A percentile compares a stretch with the other conserved stretches of the same genome.
Evolutionary conservation across 2,888 invertebrate genomes (phyloP).

Genomic region (Noctua janthe): DNA sequence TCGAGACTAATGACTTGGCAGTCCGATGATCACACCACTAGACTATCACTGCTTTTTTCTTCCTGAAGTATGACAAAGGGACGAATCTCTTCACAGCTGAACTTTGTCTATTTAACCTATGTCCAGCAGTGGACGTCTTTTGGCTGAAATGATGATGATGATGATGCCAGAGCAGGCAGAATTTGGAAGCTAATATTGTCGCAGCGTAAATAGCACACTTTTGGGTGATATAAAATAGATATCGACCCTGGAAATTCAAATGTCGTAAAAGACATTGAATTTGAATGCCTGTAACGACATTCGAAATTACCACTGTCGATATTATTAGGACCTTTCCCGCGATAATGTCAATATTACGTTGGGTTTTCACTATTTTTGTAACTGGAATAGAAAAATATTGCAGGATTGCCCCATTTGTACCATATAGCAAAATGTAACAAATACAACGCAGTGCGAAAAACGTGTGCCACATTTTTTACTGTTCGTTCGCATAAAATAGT

Average conservation of each 20-base stretch:
- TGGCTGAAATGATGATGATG: no score
- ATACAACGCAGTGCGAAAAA: constrained; percentile 28
- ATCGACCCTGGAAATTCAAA: background rate
- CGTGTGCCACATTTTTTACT: constrained; percentile 11
- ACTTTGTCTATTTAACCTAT: background rate
- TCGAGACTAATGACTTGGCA: no score
- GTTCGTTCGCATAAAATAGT: background rate
- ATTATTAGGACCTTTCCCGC: background rate
- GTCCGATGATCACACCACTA: no score
- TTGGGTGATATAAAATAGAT: background rate
- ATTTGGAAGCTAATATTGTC: background rate
- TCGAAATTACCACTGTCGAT: background rate
- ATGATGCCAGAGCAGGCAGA: background rate
- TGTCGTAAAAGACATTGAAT: background rate
- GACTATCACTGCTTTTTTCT: no score
- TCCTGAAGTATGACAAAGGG: background rate
- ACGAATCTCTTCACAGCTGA: background rate
- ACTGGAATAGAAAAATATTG: background rate
- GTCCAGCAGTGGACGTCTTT: no score
- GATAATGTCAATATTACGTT: background rate
- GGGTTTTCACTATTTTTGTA: background rate
- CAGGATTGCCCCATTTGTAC: background rate
- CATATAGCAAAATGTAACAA: constrained; percentile 2
- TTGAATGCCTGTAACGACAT: background rate
- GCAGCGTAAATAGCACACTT: background rate